Evolutionary conservation across 1,140 invertebrate genomes (phyloP), one percentile per base, ranked within the genome.

Genomic region (Pollicipes pollicipes): DNA sequence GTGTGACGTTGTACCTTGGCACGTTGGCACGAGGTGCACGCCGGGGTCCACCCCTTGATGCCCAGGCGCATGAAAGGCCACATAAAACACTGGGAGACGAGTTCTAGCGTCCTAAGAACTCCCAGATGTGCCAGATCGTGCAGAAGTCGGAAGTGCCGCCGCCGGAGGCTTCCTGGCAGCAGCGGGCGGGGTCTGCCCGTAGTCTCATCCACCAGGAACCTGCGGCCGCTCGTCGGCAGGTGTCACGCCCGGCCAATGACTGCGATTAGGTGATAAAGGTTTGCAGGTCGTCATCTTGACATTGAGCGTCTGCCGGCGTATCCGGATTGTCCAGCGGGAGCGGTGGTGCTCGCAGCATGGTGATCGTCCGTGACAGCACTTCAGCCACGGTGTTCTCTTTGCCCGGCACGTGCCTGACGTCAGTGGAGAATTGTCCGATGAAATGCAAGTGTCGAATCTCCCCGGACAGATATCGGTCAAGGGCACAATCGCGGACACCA

Each of bases 401-500:
- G 4, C 73, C 73, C 3, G 66, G 63, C 2, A 75, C 26, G 32
- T 74, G 70, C 16, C 37, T n/a, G 2, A 72, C 28, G n/a, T 30
- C 30, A 17, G 66, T 69, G 1, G 37, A 31, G 58, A 35, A 70
- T 29, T 72, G 64, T 0, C 30, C 30, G 30, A 72, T 72, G 68
- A n/a, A 69, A 24, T 32, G 30, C 45, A 72, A 45, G 35, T 63
- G 71, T 16, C 73, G 45, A 3, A 74, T 28, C 69, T 78, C 72
- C 21, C 73, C 16, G 2, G 77, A 73, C 29, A 74, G 72, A 27
- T 70, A 67, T 71, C 68, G 66, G 26, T 75, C 75, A 3, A 66
- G 35, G 1, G 71, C 69, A 68, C 35, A 35, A 78, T 75, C 16
- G 76, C 76, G 69, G 31, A 75, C 0, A 66, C 75, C 45, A 80